Evolutionary conservation across 1,140 invertebrate genomes (phyloP), one percentile per base, ranked within the genome.

Genomic region (Phenacoccus solenopsis): DNA sequence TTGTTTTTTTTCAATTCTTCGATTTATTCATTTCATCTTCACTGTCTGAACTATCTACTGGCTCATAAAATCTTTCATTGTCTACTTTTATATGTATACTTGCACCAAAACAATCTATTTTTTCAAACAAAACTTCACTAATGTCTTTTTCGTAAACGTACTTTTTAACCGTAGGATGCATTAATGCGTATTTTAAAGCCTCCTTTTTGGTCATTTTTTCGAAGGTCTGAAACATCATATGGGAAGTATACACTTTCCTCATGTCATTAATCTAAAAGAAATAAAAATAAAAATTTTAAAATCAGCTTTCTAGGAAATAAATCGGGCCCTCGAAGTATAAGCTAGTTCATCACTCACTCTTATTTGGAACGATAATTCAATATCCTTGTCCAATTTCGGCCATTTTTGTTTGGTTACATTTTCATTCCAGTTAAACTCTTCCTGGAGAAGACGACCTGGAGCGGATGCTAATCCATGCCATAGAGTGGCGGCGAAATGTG

Each of bases 401-500:
- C 93, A 96, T 3, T 75, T 80, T 78, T 92, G 90, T 68, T 87
- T 78, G 0, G 89, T 78, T 20, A 90, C 85, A 78, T 83, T 79
- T 72, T 83, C 81, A 27, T 87, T 76, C 84, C 87, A 89, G 30
- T 82, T 74, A 21, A 90, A 80, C 77, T 85, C 82, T 9, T 78
- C 73, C 30, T 80, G 78, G 77, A 80, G 79, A 20, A 84, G 74
- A 76, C 83, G 81, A 71, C 85, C 79, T 4, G 84, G 82, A 9
- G 84, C 84, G 0, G 82, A 81, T 21, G 83, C 76, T 75, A 94
- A 87, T 30, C 86, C 90, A 28, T 84, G 80, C 95, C 94, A 98
- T 28, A 96, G 79, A 79, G 96, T 92, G 0, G 89, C 91, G 10
- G 91, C 86, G 78, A 96, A 96, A 78, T 94, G 90, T 9, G 95